Evolutionary conservation across 2,888 invertebrate genomes (phyloP), one percentile per base, ranked within the genome.

Genomic region (Hypercompe scribonia): DNA sequence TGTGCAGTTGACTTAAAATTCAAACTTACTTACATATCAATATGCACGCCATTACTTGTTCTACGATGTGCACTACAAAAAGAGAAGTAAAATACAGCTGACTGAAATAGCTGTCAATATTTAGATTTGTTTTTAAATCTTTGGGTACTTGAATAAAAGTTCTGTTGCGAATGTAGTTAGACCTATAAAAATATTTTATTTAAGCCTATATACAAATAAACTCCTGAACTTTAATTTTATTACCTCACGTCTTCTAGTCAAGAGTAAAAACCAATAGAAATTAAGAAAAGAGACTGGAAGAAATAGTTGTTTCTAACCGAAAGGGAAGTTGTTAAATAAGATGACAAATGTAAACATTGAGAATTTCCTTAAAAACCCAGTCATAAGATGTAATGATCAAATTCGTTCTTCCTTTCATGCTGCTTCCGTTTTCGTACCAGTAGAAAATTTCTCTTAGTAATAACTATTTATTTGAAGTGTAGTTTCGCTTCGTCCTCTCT

Each of bases 381-480:
- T 31, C 31, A 8, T 42, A 66, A 66, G 31, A 66, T 66, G 39
- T 66, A 31, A 65, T 42, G 39, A 18, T 61, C 61, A 61, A 71
- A 61, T 66, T 67, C 31, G 18, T 42, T 71, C 36, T 64, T 39
- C 24, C 50, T 31, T 13, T 46, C 66, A 71, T 73, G 28, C 21
- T 34, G 75, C 73, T 72, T 34, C 39, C 24, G 18, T 31, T 31
- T 64, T 42, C n/a, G 34, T 67, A 69, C 70, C 65, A 39, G 34
- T 24, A 65, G 24, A 63, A 11, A 39, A 63, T 73, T 78, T 73
- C 10, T 46, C 70, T 24, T 58, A 61, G 64, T 72, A 54, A 67
- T 54, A 71, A 75, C 72, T 80, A 78, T 78, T 82, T 75, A 75
- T 72, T 81, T 54, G 63, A 73, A 77, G 65, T 71, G 78, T 78